These are phyloP conservation scores for Elmis aenea DNA, from an alignment of 2,888 invertebrate genomes.

Conservation along the genomic window DNA sequence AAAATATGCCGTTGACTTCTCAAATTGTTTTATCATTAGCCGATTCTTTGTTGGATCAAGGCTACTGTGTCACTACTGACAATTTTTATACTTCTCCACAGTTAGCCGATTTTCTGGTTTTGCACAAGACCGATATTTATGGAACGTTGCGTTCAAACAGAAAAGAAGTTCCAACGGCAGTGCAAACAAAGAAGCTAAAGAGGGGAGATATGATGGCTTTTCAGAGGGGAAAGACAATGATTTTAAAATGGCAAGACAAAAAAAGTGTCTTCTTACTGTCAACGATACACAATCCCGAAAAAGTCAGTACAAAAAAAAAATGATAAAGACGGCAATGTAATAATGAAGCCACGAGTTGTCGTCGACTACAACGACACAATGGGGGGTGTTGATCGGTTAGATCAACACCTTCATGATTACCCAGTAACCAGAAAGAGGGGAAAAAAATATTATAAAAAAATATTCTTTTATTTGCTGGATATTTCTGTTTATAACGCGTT, in stretches of 20 bases:
- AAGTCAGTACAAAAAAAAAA: neutral
- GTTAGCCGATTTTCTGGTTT: conserved; percentile 15
- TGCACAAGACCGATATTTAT: conserved; percentile 21
- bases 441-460: conserved; percentile 7
- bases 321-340: neutral
- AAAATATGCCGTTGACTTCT: conserved; percentile 7
- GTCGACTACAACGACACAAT: too few species aligned
- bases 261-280: conserved; percentile 10
- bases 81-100: conserved; percentile 23
- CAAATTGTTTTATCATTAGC: conserved; percentile 9
- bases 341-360: conserved; percentile 3
- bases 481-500: conserved; percentile 1
- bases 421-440: conserved; percentile 3
- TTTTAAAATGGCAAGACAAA: conserved; percentile 19
- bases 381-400: too few species aligned
- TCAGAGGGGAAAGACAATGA: conserved; percentile 18
- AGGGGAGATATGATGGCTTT: conserved; percentile 16
- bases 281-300: conserved; percentile 13
- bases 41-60: conserved; percentile 14
- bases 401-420: conserved; percentile 1
- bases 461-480: conserved; percentile 1
- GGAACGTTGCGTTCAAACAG: conserved; percentile 17
- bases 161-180: conserved; percentile 15
- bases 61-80: conserved; percentile 24
- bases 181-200: conserved; percentile 1